Conservation (phyloP, 2,113 vertebrate species). For the Candoia aspera region DNA sequence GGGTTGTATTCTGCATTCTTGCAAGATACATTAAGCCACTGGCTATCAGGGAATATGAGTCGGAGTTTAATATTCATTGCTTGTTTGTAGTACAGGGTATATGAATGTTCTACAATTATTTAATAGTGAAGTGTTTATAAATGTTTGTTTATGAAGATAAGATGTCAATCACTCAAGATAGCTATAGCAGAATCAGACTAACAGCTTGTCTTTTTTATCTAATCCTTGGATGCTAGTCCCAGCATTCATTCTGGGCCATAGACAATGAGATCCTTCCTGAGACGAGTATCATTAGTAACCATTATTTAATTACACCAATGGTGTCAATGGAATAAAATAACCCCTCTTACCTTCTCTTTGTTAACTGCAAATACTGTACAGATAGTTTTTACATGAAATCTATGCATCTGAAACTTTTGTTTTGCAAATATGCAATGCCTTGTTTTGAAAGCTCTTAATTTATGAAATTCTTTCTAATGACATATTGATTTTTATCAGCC, state of each 20-base stretch:
- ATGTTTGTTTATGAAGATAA: background rate
- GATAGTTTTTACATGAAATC: background rate
- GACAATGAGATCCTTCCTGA: background rate
- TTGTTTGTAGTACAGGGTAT: background rate
- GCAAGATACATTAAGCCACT: background rate
- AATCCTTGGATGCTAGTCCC: background rate
- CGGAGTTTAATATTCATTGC: background rate
- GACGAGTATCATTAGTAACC: fast-evolving
- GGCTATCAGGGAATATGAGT: background rate
- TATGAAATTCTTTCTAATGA: constrained; percentile 77
- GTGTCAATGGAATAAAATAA: fast-evolving
- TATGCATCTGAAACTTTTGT: background rate
- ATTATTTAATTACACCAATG: fast-evolving
- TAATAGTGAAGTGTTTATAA: background rate
- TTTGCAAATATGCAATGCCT: background rate
- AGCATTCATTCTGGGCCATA: background rate
- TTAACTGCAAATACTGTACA: fast-evolving
- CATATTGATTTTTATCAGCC: constrained; percentile 80
- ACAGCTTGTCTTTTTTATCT: background rate
- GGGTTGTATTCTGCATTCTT: background rate
- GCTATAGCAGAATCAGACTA: background rate
- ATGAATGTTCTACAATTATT: background rate
- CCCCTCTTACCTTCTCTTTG: fast-evolving
- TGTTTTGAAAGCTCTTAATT: constrained; percentile 60
- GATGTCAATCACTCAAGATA: background rate